Evolutionary conservation across 1,140 invertebrate genomes (phyloP), one percentile per base, ranked within the genome.

Genomic region (Stratiolaelaps scimitus): DNA sequence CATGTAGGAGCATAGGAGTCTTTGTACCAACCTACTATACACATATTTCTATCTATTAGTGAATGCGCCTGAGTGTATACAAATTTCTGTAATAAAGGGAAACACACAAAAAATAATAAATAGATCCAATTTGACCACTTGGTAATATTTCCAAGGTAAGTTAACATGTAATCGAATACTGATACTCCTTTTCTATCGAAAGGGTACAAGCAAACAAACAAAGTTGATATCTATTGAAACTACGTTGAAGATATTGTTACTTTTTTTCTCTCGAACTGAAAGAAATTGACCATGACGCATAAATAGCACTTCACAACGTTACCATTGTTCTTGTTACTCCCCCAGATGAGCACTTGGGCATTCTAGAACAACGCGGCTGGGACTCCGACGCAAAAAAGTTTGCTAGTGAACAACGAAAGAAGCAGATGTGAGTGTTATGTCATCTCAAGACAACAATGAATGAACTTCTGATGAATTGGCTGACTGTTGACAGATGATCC

Each of bases 371-470:
- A 46, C 78, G 92, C 69, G 85, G 85, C 73, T 89, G 89, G 69
- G 92, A 95, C 76, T 90, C 85, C 77, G 82, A 85, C 73, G 91
- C 92, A 20, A 82, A 84, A 74, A 89, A 94, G 64, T 95, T 95
- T 75, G 77, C 92, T 17, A 87, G 87, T 72, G 87, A 83, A 72
- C 80, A 60, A 26, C 15, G 53, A 17, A 60, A 26, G 23, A 60
- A 60, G 23, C 53, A 60, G 20, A 60, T 60, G 53, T 60, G 34
- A 60, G 53, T 34, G 53, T 20, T 5, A 15, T 26, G 34, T 40
- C 34, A n/a, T n/a, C n/a, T n/a, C n/a, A n/a, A n/a, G n/a, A n/a
- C 34, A 10, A 4, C 34, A 10, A 40, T 10, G 5, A 4, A 40
- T 40, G 34, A n/a, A 40, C 34, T 40, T 10, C 34, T 40, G 5